Evolutionary conservation across 2,888 invertebrate species (phyloP).

Genomic region (Clivina fossor): DNA sequence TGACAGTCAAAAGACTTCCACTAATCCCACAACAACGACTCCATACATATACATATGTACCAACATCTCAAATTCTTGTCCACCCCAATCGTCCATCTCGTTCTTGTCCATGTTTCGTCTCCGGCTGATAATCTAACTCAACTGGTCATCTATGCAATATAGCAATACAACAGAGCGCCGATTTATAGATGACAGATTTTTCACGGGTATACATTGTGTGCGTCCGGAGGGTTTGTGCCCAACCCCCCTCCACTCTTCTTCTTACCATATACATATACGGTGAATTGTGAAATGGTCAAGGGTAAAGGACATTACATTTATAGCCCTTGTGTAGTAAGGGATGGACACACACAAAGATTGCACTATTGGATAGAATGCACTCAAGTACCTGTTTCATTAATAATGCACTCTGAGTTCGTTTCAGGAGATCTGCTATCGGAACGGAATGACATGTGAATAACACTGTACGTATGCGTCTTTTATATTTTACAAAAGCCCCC

Average conservation of each 20-base stretch:
- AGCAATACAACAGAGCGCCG: slow-evolving; percentile 40
- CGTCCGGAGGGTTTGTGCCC: slow-evolving; percentile 38
- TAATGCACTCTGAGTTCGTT: slow-evolving; percentile 52
- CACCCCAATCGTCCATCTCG: too few species aligned
- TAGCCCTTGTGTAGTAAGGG: slow-evolving; percentile 4
- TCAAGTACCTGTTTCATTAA: slow-evolving; percentile 53
- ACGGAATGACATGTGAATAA: slow-evolving; percentile 50
- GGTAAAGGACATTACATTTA: slow-evolving; percentile 43
- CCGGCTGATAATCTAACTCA: not conserved
- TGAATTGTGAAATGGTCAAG: not conserved
- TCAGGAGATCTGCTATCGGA: too few species aligned
- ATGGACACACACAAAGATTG: slow-evolving; percentile 40
- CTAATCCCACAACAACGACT: too few species aligned
- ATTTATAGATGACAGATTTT: slow-evolving; percentile 50
- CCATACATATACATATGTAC: too few species aligned
- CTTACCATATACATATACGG: not conserved
- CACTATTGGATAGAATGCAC: slow-evolving; percentile 44
- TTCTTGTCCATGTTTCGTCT: not conserved
- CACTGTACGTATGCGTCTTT: too few species aligned
- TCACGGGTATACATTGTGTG: slow-evolving; percentile 45
- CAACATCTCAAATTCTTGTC: too few species aligned
- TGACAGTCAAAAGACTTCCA: too few species aligned
- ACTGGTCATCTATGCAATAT: slow-evolving; percentile 22
- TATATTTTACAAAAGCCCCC: too few species aligned
- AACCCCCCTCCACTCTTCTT: slow-evolving; percentile 4